These are phyloP conservation scores for Torymus auratus DNA, from an alignment of 2,888 invertebrate genomes.

Conservation along the genomic window DNA sequence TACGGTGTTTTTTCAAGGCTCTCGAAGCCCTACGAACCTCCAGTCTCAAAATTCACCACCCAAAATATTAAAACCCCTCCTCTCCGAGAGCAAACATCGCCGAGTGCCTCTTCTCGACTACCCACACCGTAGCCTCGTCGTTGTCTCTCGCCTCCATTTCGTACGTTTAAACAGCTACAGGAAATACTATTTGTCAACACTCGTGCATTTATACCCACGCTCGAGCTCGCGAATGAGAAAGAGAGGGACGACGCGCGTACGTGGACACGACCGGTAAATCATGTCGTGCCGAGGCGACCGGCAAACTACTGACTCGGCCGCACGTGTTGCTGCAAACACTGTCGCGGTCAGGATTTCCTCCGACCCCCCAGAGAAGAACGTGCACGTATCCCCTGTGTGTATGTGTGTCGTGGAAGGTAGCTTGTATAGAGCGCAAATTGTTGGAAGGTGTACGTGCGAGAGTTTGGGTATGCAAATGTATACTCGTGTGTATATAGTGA, in stretches of 20 bases:
- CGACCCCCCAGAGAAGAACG: background rate
- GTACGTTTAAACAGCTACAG: slow-evolving; percentile 65
- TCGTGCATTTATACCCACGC: slow-evolving; percentile 64
- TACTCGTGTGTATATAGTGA: too few relatives aligned
- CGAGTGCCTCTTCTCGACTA: too few relatives aligned
- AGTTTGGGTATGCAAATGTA: too few relatives aligned
- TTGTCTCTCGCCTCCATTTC: slow-evolving; percentile 58
- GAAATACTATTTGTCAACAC: slow-evolving; percentile 69
- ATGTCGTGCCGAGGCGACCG: slow-evolving; percentile 48
- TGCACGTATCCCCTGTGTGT: background rate
- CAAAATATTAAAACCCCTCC: too few relatives aligned
- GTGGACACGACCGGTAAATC: slow-evolving; percentile 65
- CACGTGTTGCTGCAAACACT: background rate
- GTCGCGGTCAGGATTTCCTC: slow-evolving; percentile 30
- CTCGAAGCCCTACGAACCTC: too few relatives aligned
- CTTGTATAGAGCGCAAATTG: too few relatives aligned
- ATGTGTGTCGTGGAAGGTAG: too few relatives aligned
- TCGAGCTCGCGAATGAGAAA: background rate
- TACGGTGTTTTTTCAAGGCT: too few relatives aligned
- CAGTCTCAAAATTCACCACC: too few relatives aligned
- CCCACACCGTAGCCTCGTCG: too few relatives aligned
- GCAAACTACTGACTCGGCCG: slow-evolving; percentile 65
- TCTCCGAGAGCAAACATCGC: too few relatives aligned
- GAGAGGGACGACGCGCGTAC: slow-evolving; percentile 25
- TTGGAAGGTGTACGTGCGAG: too few relatives aligned